Conservation (phyloP, 2,888 invertebrate species). For the Balanococcus diminutus region DNA sequence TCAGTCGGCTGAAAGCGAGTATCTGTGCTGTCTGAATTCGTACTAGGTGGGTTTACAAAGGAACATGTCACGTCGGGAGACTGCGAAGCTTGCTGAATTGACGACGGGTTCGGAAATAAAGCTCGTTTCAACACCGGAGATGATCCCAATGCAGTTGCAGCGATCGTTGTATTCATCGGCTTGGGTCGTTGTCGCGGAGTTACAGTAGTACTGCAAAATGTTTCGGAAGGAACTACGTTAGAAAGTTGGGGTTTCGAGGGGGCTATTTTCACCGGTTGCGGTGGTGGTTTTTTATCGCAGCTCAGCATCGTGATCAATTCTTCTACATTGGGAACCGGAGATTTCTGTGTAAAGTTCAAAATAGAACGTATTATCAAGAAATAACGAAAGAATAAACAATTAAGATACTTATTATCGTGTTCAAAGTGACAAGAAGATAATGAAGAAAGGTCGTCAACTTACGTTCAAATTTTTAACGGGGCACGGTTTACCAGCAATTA, state of each 20-base stretch:
- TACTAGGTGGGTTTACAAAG: not conserved
- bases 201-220: slow-evolving; percentile 76
- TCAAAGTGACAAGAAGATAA: not conserved
- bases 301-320: slow-evolving; percentile 68
- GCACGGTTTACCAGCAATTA: slow-evolving; percentile 72
- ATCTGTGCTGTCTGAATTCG: slow-evolving; percentile 6
- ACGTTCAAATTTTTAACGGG: slow-evolving; percentile 82
- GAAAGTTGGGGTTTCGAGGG: slow-evolving; percentile 60
- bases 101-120: slow-evolving; percentile 49
- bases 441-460: slow-evolving; percentile 61
- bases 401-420: not conserved
- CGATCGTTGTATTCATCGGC: slow-evolving; percentile 57
- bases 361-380: not conserved
- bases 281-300: slow-evolving; percentile 45
- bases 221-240: slow-evolving; percentile 60
- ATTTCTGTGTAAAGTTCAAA: slow-evolving; percentile 68
- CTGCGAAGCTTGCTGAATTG: slow-evolving; percentile 54
- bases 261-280: slow-evolving; percentile 29
- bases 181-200: slow-evolving; percentile 84
- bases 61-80: slow-evolving; percentile 51
- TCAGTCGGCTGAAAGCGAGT: slow-evolving; percentile 39
- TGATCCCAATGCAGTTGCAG: slow-evolving; percentile 56
- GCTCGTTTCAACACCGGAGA: slow-evolving; percentile 57
- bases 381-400: not conserved
- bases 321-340: slow-evolving; percentile 69